Percentiles rank a stretch among this genome's conserved stretches.
Conservation (phyloP, 2,113 vertebrate genomes). For the Uropsilus gracilis region DNA sequence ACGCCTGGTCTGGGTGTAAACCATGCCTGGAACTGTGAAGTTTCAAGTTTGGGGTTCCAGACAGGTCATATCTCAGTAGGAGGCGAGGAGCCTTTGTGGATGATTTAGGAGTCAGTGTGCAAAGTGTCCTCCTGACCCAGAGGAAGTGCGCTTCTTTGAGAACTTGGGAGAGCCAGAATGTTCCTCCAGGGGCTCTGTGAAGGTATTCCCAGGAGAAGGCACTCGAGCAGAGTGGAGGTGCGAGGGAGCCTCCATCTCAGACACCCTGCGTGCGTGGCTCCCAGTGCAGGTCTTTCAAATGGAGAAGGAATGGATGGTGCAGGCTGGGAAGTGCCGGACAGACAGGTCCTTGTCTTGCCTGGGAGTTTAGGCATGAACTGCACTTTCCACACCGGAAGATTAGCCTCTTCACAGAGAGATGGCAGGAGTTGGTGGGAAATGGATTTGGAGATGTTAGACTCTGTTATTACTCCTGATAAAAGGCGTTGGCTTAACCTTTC, state of each 20-base stretch:
- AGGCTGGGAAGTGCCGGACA: not conserved
- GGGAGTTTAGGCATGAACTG: not conserved
- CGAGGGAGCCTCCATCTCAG: too few relatives aligned
- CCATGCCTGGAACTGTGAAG: not conserved
- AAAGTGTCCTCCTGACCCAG: not conserved
- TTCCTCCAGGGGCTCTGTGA: accelerated
- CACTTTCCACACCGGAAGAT: not conserved
- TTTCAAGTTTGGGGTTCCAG: not conserved
- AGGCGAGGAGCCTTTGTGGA: not conserved
- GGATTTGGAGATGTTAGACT: constrained; percentile 33
- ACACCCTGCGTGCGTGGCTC: not conserved
- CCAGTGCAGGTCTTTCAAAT: not conserved
- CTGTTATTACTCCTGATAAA: constrained; percentile 77
- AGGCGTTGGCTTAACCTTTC: constrained; percentile 72
- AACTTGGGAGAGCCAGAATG: too few relatives aligned
- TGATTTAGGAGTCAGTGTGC: too few relatives aligned
- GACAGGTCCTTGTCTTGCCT: not conserved
- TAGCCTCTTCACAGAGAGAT: constrained; percentile 63
- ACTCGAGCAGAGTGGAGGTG: too few relatives aligned
- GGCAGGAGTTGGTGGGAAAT: constrained; percentile 9
- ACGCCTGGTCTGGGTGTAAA: not conserved
- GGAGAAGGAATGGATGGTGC: not conserved
- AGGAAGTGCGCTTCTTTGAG: not conserved
- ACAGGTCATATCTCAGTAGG: too few relatives aligned
- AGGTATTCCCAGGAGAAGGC: not conserved